Evolutionary conservation across 2,113 vertebrate species (phyloP).

Genomic region (Chascanopsetta lugubris): DNA sequence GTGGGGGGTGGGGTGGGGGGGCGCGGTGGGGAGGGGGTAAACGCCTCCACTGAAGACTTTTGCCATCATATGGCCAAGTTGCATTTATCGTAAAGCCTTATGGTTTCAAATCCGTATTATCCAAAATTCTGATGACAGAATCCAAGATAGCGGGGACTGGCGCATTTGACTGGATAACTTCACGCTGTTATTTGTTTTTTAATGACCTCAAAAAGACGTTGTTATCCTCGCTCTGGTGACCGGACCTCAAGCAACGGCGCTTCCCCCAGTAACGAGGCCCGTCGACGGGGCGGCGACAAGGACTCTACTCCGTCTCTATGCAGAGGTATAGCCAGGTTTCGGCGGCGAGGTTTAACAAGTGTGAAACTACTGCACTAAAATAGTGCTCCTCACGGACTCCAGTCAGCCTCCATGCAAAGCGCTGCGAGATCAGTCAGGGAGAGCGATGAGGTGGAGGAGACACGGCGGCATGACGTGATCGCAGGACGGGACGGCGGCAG

Average conservation of each 20-base stretch:
- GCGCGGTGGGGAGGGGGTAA: too few relatives aligned
- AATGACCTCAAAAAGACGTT: conserved; percentile 79
- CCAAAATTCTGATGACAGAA: conserved; percentile 97
- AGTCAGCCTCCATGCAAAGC: conserved; percentile 67
- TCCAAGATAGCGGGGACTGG: conserved; percentile 88
- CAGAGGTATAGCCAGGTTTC: conserved; percentile 77
- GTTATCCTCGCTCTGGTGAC: conserved; percentile 79
- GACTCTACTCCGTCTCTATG: conserved; percentile 77
- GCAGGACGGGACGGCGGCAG: conserved; percentile 53
- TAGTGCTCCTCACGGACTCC: conserved; percentile 82
- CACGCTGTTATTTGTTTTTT: conserved; percentile 78
- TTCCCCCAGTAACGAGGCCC: conserved; percentile 75
- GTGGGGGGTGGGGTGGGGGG: too few relatives aligned
- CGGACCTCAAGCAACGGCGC: conserved; percentile 73
- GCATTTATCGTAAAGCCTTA: conserved; percentile 99
- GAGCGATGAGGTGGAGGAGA: conserved; percentile 63
- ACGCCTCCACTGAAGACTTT: conserved; percentile 91
- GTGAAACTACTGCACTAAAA: conserved; percentile 82
- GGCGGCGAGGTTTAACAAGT: conserved; percentile 71
- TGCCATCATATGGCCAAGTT: conserved; percentile 99
- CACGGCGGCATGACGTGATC: conserved; percentile 58
- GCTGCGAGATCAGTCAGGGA: conserved; percentile 72
- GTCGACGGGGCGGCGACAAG: conserved; percentile 67
- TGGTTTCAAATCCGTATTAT: conserved; percentile 97
- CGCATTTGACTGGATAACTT: conserved; percentile 77